Evolutionary conservation across 2,888 invertebrate genomes (phyloP), one percentile per base, ranked within the genome.

Genomic region (Polydesmus complanatus): DNA sequence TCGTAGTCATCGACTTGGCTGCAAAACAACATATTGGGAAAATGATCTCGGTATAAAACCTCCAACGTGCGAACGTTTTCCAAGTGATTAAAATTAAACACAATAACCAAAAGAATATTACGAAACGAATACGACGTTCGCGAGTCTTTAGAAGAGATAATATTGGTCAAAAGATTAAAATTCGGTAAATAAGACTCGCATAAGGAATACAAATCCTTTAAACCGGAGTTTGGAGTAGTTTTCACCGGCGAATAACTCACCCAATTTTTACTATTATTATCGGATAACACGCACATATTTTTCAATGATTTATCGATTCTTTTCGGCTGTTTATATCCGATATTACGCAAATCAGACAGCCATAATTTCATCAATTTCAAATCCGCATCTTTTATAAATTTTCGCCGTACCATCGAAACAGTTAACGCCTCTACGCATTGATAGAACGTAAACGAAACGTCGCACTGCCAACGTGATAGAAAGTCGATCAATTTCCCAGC

Each of bases 1-100:
- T n/a, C n/a, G 8, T 14, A n/a, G 5, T 3, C 19, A 8, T n/a
- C 19, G 8, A 19, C 19, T 51, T 51, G 11, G 22, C 51, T 27
- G 26, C 56, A 55, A 27, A 22, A 55, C n/a, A 55, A 14, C 19
- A 55, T 55, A 25, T 55, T 55, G 18, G 56, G 27, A 27, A 55
- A 55, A n/a, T 55, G 56, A 22, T 55, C 21, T 8, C 19, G 25
- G 37, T 27, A 55, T 3, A 55, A 27, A n/a, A n/a, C 37, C 14
- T 55, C 56, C 8, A 55, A 25, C 22, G 27, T 11, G 3, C 8
- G 56, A 2, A 55, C 19, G 27, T 8, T 8, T 18, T 55, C 21
- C 18, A 27, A 22, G 22, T 55, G 19, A 3, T 26, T 26, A 25
- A 27, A 27, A 18, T 55, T 55, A 27, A 55, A 55, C 8, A 55